Evolutionary conservation across 2,797 vertebrate species (phyloP).

Genomic region (Semaprochilodus insignis): DNA sequence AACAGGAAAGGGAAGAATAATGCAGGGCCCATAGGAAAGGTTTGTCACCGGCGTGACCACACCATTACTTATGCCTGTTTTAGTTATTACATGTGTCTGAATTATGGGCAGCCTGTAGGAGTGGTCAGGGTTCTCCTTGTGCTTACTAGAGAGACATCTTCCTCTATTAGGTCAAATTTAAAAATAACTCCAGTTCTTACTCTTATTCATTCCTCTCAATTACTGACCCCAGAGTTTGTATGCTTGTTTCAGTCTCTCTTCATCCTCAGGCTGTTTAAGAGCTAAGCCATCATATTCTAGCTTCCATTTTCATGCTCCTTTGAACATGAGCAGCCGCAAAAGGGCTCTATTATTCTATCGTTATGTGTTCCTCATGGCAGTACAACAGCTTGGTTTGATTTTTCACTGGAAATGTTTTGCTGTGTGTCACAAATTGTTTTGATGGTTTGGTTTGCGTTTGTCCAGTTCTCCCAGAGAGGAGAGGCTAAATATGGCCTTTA

Average conservation of each 20-base stretch:
- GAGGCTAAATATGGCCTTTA: slow-evolving; percentile 31
- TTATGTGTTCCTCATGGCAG: slow-evolving; percentile 20
- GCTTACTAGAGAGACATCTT: slow-evolving; percentile 18
- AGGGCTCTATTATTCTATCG: slow-evolving; percentile 22
- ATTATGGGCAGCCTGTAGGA: slow-evolving; percentile 15
- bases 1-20: slow-evolving; percentile 67
- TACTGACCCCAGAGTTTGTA: neutral
- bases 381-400: slow-evolving; percentile 47
- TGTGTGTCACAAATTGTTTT: slow-evolving; percentile 44
- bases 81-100: slow-evolving; percentile 54
- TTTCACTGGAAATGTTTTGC: slow-evolving; percentile 22
- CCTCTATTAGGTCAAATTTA: slow-evolving; percentile 42
- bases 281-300: slow-evolving; percentile 22
- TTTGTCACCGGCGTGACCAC: slow-evolving; percentile 54
- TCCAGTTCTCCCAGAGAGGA: slow-evolving; percentile 11
- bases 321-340: slow-evolving; percentile 37
- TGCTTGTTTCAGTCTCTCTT: slow-evolving; percentile 35
- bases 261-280: slow-evolving; percentile 30
- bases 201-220: slow-evolving; percentile 19
- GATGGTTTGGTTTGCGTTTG: slow-evolving; percentile 35
- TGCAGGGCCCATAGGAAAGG: slow-evolving; percentile 49
- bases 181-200: slow-evolving; percentile 31
- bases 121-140: slow-evolving; percentile 25
- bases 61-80: slow-evolving; percentile 42
- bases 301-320: slow-evolving; percentile 46